phyloP scores from a whole-genome alignment of 2,797 vertebrate species.

The Gymnodraco acuticeps region DNA sequence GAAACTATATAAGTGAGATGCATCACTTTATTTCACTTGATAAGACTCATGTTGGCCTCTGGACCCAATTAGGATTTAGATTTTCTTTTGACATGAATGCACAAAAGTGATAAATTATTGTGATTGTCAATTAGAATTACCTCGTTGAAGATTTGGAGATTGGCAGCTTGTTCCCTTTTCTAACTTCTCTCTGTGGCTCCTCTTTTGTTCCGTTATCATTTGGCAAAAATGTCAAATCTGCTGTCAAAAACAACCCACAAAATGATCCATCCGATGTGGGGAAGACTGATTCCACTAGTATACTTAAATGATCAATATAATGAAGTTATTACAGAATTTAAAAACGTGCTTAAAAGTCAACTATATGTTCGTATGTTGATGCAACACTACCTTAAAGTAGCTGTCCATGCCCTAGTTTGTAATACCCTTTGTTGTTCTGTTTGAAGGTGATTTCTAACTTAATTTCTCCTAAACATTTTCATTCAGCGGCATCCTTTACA shows the following conservation, averaged over 20 bases:
- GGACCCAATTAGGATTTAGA: background rate
- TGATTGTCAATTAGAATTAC: conserved; percentile 8
- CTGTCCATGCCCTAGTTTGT: conserved; percentile 10
- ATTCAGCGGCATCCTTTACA: conserved; percentile 59
- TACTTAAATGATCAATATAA: background rate
- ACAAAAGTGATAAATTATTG: too few species aligned
- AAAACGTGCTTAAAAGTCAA: background rate
- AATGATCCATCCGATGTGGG: background rate
- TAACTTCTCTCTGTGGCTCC: background rate
- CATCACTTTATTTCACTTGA: background rate
- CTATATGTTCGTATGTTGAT: background rate
- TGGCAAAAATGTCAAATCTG: background rate
- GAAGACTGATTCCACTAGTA: background rate
- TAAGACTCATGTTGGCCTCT: background rate
- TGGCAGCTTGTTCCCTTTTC: background rate
- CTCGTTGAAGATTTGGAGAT: background rate
- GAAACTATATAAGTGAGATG: conserved; percentile 14
- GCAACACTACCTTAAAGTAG: background rate
- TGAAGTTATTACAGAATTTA: conserved; percentile 8
- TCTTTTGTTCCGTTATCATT: background rate
- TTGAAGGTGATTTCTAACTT: conserved; percentile 23
- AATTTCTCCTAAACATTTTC: conserved; percentile 37
- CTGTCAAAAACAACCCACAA: background rate
- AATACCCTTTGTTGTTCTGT: conserved; percentile 4
- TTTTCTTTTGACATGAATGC: background rate